These are phyloP conservation scores for Sebastes cheni DNA, from an alignment of 2,797 vertebrate genomes.

Conservation along the genomic window DNA sequence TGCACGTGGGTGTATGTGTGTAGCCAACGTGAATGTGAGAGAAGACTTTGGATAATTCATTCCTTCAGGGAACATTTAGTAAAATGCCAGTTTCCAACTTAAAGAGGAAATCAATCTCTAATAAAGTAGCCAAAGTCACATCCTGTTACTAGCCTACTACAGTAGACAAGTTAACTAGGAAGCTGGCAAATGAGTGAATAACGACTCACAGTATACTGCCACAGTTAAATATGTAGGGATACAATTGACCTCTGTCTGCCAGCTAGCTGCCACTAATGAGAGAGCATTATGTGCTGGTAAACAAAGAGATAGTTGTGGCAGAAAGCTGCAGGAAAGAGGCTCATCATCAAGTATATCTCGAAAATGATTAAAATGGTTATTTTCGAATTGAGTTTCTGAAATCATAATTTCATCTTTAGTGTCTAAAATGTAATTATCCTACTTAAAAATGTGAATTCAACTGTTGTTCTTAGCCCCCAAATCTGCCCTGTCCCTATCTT, in stretches of 20 bases:
- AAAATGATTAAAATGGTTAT: neutral
- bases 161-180: slow-evolving; percentile 1
- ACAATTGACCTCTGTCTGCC: slow-evolving; percentile 46
- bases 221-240: neutral
- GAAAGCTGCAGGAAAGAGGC: slow-evolving; percentile 3
- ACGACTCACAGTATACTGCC: neutral
- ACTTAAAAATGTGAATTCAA: neutral
- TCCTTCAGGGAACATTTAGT: slow-evolving; percentile 38
- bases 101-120: slow-evolving; percentile 50
- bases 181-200: slow-evolving; percentile 9
- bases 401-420: neutral
- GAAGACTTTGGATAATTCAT: slow-evolving; percentile 25
- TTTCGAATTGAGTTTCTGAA: neutral
- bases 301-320: slow-evolving; percentile 19
- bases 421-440: neutral
- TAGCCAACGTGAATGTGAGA: neutral
- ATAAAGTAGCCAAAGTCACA: slow-evolving; percentile 39
- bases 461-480: neutral
- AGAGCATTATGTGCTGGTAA: slow-evolving; percentile 7
- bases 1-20: neutral
- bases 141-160: neutral
- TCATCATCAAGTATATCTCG: neutral
- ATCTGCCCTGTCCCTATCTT: neutral
- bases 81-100: slow-evolving; percentile 43
- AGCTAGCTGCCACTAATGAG: slow-evolving; percentile 21